Percentiles rank a stretch among this genome's conserved stretches.
Conservation (phyloP, 2,113 vertebrate species). For the Chamaea fasciata region DNA sequence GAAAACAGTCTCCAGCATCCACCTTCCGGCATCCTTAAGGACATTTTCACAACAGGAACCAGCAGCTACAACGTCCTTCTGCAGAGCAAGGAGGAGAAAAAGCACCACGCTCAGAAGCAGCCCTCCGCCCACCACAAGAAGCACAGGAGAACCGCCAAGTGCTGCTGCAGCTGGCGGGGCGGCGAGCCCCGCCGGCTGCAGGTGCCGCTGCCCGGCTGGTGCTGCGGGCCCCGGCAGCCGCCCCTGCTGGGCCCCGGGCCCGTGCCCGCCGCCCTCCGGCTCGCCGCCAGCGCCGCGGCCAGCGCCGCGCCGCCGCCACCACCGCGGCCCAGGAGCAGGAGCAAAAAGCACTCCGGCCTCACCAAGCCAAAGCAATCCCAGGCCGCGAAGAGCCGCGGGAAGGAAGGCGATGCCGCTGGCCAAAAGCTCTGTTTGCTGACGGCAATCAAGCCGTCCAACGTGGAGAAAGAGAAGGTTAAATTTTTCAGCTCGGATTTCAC, state of each 20-base stretch:
- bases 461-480: slow-evolving; percentile 85
- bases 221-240: slow-evolving; percentile 20
- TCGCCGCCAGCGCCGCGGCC: slow-evolving; percentile 42
- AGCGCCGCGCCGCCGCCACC: slow-evolving; percentile 55
- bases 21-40: slow-evolving; percentile 77
- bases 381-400: slow-evolving; percentile 51
- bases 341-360: slow-evolving; percentile 7
- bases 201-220: slow-evolving; percentile 20
- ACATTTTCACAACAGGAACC: slow-evolving; percentile 81
- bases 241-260: slow-evolving; percentile 21
- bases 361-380: slow-evolving; percentile 67
- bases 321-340: slow-evolving; percentile 48
- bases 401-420: slow-evolving; percentile 65
- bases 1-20: slow-evolving; percentile 71
- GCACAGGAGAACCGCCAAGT: slow-evolving; percentile 52
- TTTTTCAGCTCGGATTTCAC: slow-evolving; percentile 87
- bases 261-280: background rate
- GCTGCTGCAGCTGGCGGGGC: background rate
- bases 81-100: slow-evolving; percentile 80
- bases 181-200: slow-evolving; percentile 14
- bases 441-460: slow-evolving; percentile 90
- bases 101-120: slow-evolving; percentile 60
- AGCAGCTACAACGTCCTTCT: slow-evolving; percentile 85
- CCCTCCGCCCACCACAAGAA: slow-evolving; percentile 27
- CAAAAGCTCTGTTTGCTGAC: slow-evolving; percentile 85